Evolutionary conservation across 2,113 vertebrate species (phyloP), one percentile per base, ranked within the genome.

Genomic region (Alexandromys fortis): DNA sequence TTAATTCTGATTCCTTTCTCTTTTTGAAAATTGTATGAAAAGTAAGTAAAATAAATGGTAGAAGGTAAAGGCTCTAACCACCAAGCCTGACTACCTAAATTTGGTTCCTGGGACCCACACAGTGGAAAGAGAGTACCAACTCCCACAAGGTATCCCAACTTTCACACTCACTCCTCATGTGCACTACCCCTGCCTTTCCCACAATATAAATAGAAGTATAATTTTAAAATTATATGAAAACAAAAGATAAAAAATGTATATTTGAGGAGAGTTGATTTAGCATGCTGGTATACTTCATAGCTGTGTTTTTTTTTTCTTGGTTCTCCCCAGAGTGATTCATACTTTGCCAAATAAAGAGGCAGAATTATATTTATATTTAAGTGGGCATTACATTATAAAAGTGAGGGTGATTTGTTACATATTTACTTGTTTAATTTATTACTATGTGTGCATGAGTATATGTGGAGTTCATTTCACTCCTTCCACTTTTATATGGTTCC

Each of bases 191-290:
- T 28, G 12, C 75, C 52, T 35, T 26, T 4, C 61, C 38, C 61
- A 52, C 42, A 45, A 22, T 33, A 45, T 45, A 65, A 47, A 86
- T 67, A 67, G 11, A 86, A 45, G 45, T 13, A n/a, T 42, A 45
- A 85, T 65, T 65, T 30, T 33, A 79, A 76, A 63, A 67, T 86
- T 19, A 33, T 67, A 67, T 86, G 63, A 86, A 86, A 83, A 58
- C 52, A 82, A 91, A 93, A 93, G 33, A 92, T 49, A 26, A 21
- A 82, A 94, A 89, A 11, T 68, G 76, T 70, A 72, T 42, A 75
- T 94, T 78, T 86, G 38, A 76, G 30, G 28, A 76, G 7, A 86
- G 81, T 82, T 95, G 75, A 70, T 83, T 93, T 91, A 92, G n/a
- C 52, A 38, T 65, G 49, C 8, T 8, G 35, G 0, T 96, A 45